Evolutionary conservation across 1,140 invertebrate species (phyloP), one percentile per base, ranked within the genome.

Genomic region (Tribolium madens): DNA sequence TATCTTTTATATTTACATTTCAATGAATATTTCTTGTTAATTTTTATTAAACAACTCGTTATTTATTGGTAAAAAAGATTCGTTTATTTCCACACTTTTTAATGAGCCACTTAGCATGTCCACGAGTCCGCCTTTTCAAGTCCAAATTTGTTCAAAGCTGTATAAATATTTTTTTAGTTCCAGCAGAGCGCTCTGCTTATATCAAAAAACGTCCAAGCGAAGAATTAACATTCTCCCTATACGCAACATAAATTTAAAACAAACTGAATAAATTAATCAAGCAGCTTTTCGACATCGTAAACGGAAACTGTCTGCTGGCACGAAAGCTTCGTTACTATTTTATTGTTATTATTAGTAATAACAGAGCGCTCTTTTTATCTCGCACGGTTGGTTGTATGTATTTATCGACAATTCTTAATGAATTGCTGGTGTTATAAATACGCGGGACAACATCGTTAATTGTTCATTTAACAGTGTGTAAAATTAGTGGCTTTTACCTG

Each of bases 351-450:
- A 33, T 64, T 33, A 64, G 2, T 64, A 64, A 64, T 64, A 64
- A 64, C 36, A 64, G 18, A 18, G 52, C 26, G 13, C 6, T 18
- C 14, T 33, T 33, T 64, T 64, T 64, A 64, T 57, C 15, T 57
- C 52, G n/a, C 36, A 31, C 26, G 26, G 26, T 52, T 15, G 53
- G 7, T 13, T 33, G 57, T 14, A 12, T 42, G 21, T 64, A 33
- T 31, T 64, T 64, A 64, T 64, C 57, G 57, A 64, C 57, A 53
- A 57, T 52, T 17, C 7, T 53, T 73, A 73, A 73, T 73, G 71
- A 73, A 73, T 36, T 14, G 48, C 50, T 52, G 3, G 26, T 26
- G 31, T 64, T 64, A 33, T 33, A 33, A 42, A 64, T 33, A 33
- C 26, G 31, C 21, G 31, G 15, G 57, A 64, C 26, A 64, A 33